Conservation (phyloP, 2,113 vertebrate genomes). For the Nothobranchius furzeri region DNA sequence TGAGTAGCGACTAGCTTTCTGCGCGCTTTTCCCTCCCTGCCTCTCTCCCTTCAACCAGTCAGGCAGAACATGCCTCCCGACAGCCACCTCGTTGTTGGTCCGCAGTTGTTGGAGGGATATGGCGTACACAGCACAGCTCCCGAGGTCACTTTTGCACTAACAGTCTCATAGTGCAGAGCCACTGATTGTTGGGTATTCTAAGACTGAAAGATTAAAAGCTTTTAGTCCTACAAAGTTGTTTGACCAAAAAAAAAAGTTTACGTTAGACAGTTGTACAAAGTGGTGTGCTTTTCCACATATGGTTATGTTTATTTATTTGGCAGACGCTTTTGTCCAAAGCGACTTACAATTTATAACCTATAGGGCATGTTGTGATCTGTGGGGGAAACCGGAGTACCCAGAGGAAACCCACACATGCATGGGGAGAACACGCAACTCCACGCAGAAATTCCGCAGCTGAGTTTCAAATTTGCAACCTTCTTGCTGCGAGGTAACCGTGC, state of each 20-base stretch:
- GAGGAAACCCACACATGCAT: too few species aligned
- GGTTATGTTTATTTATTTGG: too few species aligned
- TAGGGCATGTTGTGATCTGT: too few species aligned
- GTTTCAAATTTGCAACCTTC: too few species aligned
- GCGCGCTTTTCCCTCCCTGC: not conserved
- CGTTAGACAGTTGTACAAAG: constrained; percentile 20
- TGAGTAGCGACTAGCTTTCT: constrained; percentile 3
- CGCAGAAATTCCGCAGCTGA: too few species aligned
- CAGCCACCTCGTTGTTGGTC: constrained; percentile 27
- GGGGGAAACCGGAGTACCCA: too few species aligned
- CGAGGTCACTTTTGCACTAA: constrained; percentile 58
- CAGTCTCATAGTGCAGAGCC: constrained; percentile 3
- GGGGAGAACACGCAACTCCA: too few species aligned
- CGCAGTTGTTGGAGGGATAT: constrained; percentile 1
- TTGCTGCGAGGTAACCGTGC: too few species aligned
- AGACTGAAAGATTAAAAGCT: constrained; percentile 15
- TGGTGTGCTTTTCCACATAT: not conserved
- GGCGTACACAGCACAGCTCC: constrained; percentile 15
- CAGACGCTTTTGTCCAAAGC: too few species aligned
- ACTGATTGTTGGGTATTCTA: constrained; percentile 20
- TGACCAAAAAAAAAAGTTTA: constrained; percentile 53
- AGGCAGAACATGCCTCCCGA: constrained; percentile 49
- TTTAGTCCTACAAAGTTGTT: constrained; percentile 18
- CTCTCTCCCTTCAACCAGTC: constrained; percentile 17
- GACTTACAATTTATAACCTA: too few species aligned